Conservation (phyloP, 2,888 invertebrate species). For the Lamellibrachia satsuma region DNA sequence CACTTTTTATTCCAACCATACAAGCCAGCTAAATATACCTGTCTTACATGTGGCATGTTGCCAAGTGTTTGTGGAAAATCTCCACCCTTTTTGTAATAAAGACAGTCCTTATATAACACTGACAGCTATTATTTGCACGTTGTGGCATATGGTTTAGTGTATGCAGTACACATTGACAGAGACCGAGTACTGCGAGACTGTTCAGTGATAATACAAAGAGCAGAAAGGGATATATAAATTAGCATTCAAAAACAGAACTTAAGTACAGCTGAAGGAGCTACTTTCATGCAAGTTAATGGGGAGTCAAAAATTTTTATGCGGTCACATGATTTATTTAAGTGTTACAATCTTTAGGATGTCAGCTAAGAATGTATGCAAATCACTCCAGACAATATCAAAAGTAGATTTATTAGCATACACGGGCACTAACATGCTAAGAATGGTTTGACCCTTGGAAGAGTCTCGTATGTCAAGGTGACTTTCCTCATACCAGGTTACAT, state of each 20-base stretch:
- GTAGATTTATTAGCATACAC: neutral
- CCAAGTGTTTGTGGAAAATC: neutral
- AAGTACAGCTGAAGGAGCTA: neutral
- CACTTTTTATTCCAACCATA: neutral
- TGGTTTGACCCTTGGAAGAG: neutral
- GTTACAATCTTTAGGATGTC: neutral
- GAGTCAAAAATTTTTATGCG: neutral
- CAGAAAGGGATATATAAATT: neutral
- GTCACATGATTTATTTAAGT: neutral
- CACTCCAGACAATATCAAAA: constrained; percentile 1
- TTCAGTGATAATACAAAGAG: neutral
- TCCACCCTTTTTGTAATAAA: neutral
- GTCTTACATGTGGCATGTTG: neutral
- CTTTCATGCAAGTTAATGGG: neutral
- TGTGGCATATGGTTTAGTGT: neutral
- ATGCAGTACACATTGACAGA: neutral
- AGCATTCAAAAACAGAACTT: neutral
- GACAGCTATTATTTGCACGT: neutral
- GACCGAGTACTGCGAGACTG: neutral
- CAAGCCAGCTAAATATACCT: neutral
- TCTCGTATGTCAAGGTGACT: neutral
- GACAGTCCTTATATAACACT: neutral
- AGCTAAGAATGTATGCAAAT: neutral
- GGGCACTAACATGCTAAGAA: neutral
- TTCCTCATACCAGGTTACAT: neutral